Conservation (phyloP, 2,888 invertebrate species). For the Drosophila kambysellisi region DNA sequence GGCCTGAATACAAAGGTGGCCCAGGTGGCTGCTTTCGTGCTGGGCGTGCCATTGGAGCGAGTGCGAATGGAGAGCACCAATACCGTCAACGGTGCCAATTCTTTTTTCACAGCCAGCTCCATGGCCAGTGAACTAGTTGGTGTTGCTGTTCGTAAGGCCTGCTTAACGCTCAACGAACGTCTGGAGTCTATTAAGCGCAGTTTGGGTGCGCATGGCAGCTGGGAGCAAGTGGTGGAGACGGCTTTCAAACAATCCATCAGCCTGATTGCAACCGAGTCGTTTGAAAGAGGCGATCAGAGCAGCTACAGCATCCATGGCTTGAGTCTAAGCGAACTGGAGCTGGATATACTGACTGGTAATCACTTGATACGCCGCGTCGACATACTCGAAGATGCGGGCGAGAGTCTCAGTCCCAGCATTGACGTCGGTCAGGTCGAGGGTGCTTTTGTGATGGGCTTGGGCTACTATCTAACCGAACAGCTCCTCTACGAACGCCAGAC, state of each 20-base stretch:
- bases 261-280: constrained; percentile 88
- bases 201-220: constrained; percentile 80
- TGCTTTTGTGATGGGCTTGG: constrained; percentile 91
- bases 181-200: constrained; percentile 87
- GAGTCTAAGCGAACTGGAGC: constrained; percentile 89
- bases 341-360: constrained; percentile 92
- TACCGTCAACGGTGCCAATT: constrained; percentile 86
- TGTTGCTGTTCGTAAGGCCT: constrained; percentile 87
- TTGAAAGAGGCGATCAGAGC: constrained; percentile 86
- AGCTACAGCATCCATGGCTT: constrained; percentile 89
- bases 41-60: constrained; percentile 86
- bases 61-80: constrained; percentile 55
- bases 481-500: constrained; percentile 88
- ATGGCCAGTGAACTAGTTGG: constrained; percentile 88
- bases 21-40: constrained; percentile 90
- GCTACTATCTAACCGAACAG: constrained; percentile 91
- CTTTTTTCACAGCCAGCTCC: constrained; percentile 87
- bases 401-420: constrained; percentile 89
- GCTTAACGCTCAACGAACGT: constrained; percentile 87
- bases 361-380: constrained; percentile 89
- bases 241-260: constrained; percentile 84
- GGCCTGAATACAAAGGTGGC: constrained; percentile 89
- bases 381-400: constrained; percentile 90
- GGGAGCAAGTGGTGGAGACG: constrained; percentile 85
- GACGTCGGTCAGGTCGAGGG: constrained; percentile 93